These are phyloP conservation scores for Elaphurus davidianus DNA, from an alignment of 2,113 vertebrate genomes.

Conservation along the genomic window DNA sequence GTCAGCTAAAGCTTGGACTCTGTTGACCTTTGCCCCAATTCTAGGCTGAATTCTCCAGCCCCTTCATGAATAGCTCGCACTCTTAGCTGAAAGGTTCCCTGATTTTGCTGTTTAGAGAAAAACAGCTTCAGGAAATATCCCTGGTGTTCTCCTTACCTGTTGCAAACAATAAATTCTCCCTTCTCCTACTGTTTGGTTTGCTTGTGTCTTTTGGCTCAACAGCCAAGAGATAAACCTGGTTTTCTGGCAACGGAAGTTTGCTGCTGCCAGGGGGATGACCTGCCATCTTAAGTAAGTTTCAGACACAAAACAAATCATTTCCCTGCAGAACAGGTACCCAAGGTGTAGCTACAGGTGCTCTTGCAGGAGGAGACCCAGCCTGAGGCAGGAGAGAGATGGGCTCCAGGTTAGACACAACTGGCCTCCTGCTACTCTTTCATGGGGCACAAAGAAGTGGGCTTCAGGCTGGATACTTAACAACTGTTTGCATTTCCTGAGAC, in stretches of 20 bases:
- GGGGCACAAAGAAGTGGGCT: not conserved
- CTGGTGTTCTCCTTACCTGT: not conserved
- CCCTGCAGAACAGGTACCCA: accelerated
- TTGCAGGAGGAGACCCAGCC: not conserved
- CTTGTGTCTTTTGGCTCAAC: not conserved
- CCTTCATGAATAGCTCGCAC: accelerated
- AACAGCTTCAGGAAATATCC: not conserved
- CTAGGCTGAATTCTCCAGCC: not conserved
- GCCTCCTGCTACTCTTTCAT: not conserved
- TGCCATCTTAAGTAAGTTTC: not conserved
- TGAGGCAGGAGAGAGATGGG: not conserved
- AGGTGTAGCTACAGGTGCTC: not conserved
- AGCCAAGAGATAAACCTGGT: not conserved
- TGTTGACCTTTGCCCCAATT: not conserved
- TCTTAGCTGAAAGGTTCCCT: not conserved
- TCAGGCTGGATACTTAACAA: not conserved
- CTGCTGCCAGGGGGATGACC: not conserved
- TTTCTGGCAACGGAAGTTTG: not conserved
- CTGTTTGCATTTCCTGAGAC: not conserved
- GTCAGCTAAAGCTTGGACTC: not conserved
- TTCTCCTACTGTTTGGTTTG: not conserved
- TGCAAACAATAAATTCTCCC: not conserved
- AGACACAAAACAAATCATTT: not conserved
- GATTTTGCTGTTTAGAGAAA: not conserved
- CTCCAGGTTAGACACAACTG: not conserved